A percentile compares a stretch with the other conserved stretches of the same genome.
These are phyloP conservation scores for Phaonia tiefii DNA, from an alignment of 2,888 invertebrate genomes.

Conservation along the genomic window DNA sequence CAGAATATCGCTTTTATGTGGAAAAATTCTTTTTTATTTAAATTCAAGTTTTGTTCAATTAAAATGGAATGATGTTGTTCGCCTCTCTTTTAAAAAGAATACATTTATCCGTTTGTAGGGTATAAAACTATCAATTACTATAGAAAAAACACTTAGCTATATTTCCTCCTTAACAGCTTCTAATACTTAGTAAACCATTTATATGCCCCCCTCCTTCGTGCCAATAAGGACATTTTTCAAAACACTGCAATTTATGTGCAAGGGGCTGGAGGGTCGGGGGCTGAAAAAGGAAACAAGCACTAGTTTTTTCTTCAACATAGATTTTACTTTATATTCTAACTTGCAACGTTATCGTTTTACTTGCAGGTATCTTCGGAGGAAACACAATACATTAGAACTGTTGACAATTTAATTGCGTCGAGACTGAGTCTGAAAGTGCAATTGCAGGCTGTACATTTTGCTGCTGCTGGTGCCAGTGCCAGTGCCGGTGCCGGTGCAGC, in stretches of 20 bases:
- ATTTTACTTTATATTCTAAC: constrained; percentile 13
- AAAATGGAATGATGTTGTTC: no score
- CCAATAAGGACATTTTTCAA: constrained; percentile 52
- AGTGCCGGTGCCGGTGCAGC: constrained; percentile 71
- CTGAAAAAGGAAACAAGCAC: constrained; percentile 3
- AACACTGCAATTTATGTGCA: not conserved
- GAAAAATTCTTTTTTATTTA: no score
- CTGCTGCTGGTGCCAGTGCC: constrained; percentile 67
- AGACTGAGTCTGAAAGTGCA: constrained; percentile 79
- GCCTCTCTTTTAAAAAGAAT: no score
- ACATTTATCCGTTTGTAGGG: no score
- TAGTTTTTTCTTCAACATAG: constrained; percentile 14
- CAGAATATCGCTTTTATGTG: no score
- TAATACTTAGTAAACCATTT: constrained; percentile 22
- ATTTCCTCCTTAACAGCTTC: constrained; percentile 38
- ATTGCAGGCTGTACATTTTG: constrained; percentile 80
- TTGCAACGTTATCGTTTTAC: constrained; percentile 36
- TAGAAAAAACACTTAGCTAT: constrained; percentile 37
- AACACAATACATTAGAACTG: constrained; percentile 78
- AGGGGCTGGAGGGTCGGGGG: no score
- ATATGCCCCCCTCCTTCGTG: constrained; percentile 17
- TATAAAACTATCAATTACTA: not conserved
- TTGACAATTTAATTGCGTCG: constrained; percentile 79
- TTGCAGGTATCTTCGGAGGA: constrained; percentile 78
- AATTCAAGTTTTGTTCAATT: no score